Evolutionary conservation across 2,888 invertebrate species (phyloP).

Genomic region (Drosophila quinaria): DNA sequence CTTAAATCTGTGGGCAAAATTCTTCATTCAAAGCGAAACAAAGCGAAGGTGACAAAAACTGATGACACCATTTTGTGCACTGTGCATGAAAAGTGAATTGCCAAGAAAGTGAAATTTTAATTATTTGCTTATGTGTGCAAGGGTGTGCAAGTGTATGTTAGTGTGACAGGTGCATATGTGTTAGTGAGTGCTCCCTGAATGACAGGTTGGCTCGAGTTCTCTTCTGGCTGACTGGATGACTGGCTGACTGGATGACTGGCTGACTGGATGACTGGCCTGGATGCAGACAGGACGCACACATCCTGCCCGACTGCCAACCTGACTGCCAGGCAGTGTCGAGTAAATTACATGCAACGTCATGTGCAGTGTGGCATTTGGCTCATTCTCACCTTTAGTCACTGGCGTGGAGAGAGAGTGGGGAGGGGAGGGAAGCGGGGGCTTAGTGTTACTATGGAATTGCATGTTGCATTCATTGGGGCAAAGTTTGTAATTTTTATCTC

Average conservation of each 20-base stretch:
- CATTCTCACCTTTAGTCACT: constrained; percentile 69
- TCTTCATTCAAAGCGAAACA: constrained; percentile 22
- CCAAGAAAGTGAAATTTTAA: constrained; percentile 83
- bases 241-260: constrained; percentile 20
- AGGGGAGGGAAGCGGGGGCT: background rate
- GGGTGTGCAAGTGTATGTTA: constrained; percentile 12
- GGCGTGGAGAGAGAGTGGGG: background rate
- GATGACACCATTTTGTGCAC: constrained; percentile 74
- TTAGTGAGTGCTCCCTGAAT: constrained; percentile 63
- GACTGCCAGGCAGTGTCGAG: constrained; percentile 67
- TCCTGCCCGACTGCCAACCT: constrained; percentile 43
- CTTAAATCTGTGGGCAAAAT: constrained; percentile 16
- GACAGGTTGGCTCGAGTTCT: constrained; percentile 62
- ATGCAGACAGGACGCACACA: constrained; percentile 70
- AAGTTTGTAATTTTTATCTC: constrained; percentile 37
- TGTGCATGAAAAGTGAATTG: constrained; percentile 75
- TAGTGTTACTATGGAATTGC: constrained; percentile 32
- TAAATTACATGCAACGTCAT: constrained; percentile 82
- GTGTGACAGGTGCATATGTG: constrained; percentile 32
- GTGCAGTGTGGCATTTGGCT: constrained; percentile 77
- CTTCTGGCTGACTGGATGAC: constrained; percentile 47
- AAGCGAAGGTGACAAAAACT: constrained; percentile 53
- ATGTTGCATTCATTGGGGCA: constrained; percentile 68
- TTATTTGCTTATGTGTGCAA: constrained; percentile 69
- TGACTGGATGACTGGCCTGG: constrained; percentile 68